Evolutionary conservation across 2,797 vertebrate genomes (phyloP).

Genomic region (Buceros bicornis): DNA sequence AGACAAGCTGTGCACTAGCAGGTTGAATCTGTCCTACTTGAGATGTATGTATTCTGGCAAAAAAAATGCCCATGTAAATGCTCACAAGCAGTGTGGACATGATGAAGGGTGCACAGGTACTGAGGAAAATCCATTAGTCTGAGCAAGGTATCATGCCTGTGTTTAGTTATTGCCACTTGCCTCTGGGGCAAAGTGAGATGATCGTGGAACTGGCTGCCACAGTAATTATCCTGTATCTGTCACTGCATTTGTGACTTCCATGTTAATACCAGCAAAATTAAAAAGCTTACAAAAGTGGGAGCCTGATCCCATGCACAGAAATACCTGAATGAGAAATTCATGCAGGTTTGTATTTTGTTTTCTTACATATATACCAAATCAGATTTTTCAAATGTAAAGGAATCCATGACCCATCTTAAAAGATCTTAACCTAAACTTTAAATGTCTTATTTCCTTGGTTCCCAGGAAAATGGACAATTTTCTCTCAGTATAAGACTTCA

Average conservation of each 20-base stretch:
- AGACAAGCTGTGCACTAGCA: background rate
- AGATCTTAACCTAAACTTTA: background rate
- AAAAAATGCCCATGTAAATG: background rate
- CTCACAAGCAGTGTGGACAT: background rate
- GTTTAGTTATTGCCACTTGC: background rate
- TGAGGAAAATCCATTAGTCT: background rate
- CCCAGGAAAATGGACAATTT: background rate
- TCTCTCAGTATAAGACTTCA: background rate
- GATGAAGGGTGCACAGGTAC: background rate
- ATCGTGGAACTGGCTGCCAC: background rate
- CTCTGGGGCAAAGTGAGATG: background rate
- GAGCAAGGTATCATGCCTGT: background rate
- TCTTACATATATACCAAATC: background rate
- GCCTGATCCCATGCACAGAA: background rate
- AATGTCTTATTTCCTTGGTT: background rate
- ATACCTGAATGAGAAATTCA: background rate
- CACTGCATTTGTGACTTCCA: background rate
- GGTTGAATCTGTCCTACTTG: background rate
- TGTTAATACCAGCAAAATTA: background rate
- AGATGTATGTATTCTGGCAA: background rate
- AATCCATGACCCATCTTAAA: background rate
- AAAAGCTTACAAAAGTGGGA: background rate
- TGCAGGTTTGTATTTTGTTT: background rate
- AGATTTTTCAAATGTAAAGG: background rate
- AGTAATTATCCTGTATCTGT: conserved; percentile 7